Evolutionary conservation across 37 sponge, comb jelly and placozoan species (phyloP), one percentile per base, ranked within the genome.

Genomic region (Haliclona indistincta): DNA sequence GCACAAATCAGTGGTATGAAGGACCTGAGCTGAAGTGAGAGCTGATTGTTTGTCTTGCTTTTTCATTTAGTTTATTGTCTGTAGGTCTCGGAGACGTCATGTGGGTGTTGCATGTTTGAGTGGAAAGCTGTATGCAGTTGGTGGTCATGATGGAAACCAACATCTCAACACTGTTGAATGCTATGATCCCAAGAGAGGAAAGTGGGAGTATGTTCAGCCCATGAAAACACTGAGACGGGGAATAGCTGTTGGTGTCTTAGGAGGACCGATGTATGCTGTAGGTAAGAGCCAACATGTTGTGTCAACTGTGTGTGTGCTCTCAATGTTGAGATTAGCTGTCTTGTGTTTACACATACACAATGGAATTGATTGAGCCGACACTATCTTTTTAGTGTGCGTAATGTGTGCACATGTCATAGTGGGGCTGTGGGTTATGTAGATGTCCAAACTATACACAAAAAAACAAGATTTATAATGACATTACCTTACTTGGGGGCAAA

Each of bases 141-240:
- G 96, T 11, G 96, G 96, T 0, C 93, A 96, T 40, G 89, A 95
- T 70, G 87, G 89, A 11, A 81, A 80, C 39, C 80, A 84, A 23
- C 96, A 95, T 53, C 70, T 95, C 37, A 88, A 88, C 66, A 85
- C 96, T 5, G 96, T 95, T 20, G 96, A 95, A 72, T 88, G 86
- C 70, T 95, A 82, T 58, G 86, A 88, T 55, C 86, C 83, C 13
- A 77, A 82, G 63, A 58, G 32, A 6, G 75, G 81, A 0, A 64
- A 40, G n/a, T 95, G 96, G 96, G 77, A 81, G 51, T 79, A 79
- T 40, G 89, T 91, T 13, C 81, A 86, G 3, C 86, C 89, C 0
- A 88, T 95, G 86, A 82, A 75, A 70, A 84, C 79, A 4, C 67
- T 81, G 54, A 70, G 96, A 36, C 62, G 96, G 56, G 96, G 96